Percentiles rank a stretch among this genome's conserved stretches.
Conservation (phyloP, 2,113 vertebrate species). For the Vidua chalybeata region DNA sequence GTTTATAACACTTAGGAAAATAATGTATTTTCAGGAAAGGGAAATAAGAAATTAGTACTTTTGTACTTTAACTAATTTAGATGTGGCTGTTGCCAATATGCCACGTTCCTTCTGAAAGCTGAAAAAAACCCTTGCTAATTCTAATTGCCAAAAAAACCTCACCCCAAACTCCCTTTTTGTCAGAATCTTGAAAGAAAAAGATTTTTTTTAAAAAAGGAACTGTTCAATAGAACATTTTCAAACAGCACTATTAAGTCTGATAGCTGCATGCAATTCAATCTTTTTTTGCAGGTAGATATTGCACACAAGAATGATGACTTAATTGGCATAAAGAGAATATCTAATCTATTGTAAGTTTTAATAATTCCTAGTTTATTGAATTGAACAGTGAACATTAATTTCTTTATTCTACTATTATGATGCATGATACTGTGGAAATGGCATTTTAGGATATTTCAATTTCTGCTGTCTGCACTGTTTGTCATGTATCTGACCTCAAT, state of each 20-base stretch:
- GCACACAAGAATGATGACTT: not conserved
- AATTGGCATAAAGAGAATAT: not conserved
- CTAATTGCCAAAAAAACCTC: not conserved
- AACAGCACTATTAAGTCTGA: not conserved
- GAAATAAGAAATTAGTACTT: not conserved
- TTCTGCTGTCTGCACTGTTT: not conserved
- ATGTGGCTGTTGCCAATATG: not conserved
- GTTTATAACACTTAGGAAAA: not conserved
- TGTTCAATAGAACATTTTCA: not conserved
- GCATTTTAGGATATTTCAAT: not conserved
- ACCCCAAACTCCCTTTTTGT: not conserved
- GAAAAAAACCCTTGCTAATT: not conserved
- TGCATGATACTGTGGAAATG: not conserved
- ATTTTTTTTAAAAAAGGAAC: not conserved
- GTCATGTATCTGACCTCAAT: not conserved
- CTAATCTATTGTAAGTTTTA: not conserved
- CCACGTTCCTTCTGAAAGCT: not conserved
- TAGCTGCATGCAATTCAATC: not conserved
- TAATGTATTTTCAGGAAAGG: not conserved
- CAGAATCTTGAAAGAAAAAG: not conserved
- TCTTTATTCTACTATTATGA: not conserved
- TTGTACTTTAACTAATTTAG: not conserved
- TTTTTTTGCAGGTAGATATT: not conserved
- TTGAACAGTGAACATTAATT: not conserved
- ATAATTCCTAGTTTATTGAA: not conserved